Evolutionary conservation across 2,113 vertebrate species (phyloP).

Genomic region (Pipa parva): DNA sequence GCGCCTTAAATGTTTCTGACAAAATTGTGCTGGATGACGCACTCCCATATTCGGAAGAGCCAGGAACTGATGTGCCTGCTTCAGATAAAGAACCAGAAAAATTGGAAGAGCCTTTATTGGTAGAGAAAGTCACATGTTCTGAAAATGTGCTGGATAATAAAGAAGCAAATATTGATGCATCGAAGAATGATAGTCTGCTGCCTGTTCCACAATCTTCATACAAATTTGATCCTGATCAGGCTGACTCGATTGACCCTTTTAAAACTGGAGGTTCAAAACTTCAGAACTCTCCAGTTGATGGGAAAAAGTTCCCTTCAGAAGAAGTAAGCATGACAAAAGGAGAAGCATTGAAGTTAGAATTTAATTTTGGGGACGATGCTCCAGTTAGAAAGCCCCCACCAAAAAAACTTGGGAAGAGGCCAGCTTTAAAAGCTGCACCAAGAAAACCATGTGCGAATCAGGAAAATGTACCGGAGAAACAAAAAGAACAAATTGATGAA

Average conservation of each 20-base stretch:
- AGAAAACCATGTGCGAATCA: constrained; percentile 42
- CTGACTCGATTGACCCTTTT: constrained; percentile 54
- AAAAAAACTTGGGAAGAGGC: constrained; percentile 64
- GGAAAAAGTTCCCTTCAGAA: constrained; percentile 14
- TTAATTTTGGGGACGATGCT: constrained; percentile 67
- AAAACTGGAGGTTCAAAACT: constrained; percentile 54
- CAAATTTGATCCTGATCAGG: constrained; percentile 54
- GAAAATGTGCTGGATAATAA: neutral
- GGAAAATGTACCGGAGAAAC: constrained; percentile 25
- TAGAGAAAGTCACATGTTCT: neutral
- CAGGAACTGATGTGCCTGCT: neutral
- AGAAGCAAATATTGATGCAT: neutral
- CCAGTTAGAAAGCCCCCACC: constrained; percentile 58
- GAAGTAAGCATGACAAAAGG: constrained; percentile 23
- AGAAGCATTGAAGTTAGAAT: constrained; percentile 67
- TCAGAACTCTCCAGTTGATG: constrained; percentile 49
- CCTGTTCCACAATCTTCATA: constrained; percentile 47
- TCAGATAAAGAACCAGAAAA: neutral
- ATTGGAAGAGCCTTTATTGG: neutral
- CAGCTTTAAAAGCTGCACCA: constrained; percentile 53
- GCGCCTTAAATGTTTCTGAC: neutral
- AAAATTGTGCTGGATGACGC: constrained; percentile 20
- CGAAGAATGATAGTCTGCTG: neutral
- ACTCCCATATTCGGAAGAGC: neutral
- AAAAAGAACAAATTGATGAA: constrained; percentile 55